Evolutionary conservation across 2,797 vertebrate genomes (phyloP), one percentile per base, ranked within the genome.

Genomic region (Gallinago solitaria): DNA sequence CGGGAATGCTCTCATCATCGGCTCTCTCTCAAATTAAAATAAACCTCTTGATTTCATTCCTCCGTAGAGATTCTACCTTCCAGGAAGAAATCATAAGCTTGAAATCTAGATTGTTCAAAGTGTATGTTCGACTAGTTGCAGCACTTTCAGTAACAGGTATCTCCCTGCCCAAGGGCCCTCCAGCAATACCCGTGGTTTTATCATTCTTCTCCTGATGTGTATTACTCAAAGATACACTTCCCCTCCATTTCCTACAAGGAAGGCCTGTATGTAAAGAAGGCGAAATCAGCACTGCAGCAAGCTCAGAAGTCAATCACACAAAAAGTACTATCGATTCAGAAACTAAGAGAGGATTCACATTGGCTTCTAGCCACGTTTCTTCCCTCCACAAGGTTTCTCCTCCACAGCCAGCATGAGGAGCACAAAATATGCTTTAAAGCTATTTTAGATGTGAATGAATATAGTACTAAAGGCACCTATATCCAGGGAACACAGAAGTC

Each of bases 201-300:
- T 3, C 81, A 73, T 51, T 91, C 57, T 78, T 78, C 84, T 94
- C 59, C 77, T 78, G 23, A 2, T 82, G 53, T n/a, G 41, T 85
- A 81, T 71, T 90, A 87, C 73, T 93, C 76, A 80, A 69, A 94
- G 53, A 78, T 51, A 91, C 19, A 39, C 50, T 92, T 94, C 57
- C 54, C 53, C 76, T 83, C 69, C 67, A 35, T 87, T 89, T 95
- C 93, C 76, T 54, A 82, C 71, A 78, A 59, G 39, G 69, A 83
- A 90, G 85, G 68, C 43, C 50, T 41, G 41, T 65, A 61, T 41
- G 41, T 65, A 61, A 79, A 91, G 63, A 87, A 77, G 81, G 76
- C 54, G 76, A 93, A 95, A 73, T 30, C 69, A 76, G 16, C 50
- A 30, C 56, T 24, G n/a, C 79, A 89, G 50, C 65, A 57, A 84